Percentiles rank a stretch among this genome's conserved stretches.
Conservation (phyloP, 2,113 vertebrate genomes). For the Nesoenas mayeri region DNA sequence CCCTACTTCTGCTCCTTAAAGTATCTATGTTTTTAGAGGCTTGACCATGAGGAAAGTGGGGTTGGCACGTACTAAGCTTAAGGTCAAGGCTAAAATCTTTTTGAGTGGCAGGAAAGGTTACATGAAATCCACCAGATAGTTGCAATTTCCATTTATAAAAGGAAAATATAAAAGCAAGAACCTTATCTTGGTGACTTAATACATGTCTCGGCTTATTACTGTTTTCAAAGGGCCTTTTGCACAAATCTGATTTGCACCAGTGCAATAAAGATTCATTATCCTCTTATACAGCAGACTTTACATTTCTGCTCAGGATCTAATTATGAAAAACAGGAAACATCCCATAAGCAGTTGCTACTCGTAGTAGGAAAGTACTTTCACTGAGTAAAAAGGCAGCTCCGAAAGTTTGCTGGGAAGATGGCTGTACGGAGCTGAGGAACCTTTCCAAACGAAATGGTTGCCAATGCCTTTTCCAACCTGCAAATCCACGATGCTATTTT, state of each 20-base stretch:
- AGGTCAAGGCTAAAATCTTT: conserved; percentile 73
- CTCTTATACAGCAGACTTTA: conserved; percentile 69
- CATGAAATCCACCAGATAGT: conserved; percentile 68
- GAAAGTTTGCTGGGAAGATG: conserved; percentile 42
- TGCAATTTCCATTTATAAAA: conserved; percentile 76
- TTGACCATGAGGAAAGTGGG: conserved; percentile 70
- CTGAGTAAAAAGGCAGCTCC: conserved; percentile 56
- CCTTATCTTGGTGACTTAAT: conserved; percentile 74
- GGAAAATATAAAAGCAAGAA: conserved; percentile 63
- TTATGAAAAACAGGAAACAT: conserved; percentile 72
- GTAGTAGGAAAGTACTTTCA: conserved; percentile 57
- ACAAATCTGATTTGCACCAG: conserved; percentile 78
- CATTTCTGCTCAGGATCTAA: conserved; percentile 75
- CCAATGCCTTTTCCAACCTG: not conserved
- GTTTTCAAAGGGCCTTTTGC: conserved; percentile 78
- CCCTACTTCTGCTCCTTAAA: conserved; percentile 15
- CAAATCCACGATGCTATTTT: not conserved
- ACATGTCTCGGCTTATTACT: conserved; percentile 69
- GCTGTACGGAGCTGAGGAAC: not conserved
- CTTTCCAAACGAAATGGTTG: not conserved
- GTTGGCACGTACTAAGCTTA: conserved; percentile 79
- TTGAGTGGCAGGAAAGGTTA: conserved; percentile 82
- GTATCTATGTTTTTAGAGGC: conserved; percentile 62
- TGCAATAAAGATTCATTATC: conserved; percentile 81
- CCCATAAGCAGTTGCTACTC: conserved; percentile 77